Evolutionary conservation across 2,113 vertebrate species (phyloP).

Genomic region (Herpailurus yagouaroundi): DNA sequence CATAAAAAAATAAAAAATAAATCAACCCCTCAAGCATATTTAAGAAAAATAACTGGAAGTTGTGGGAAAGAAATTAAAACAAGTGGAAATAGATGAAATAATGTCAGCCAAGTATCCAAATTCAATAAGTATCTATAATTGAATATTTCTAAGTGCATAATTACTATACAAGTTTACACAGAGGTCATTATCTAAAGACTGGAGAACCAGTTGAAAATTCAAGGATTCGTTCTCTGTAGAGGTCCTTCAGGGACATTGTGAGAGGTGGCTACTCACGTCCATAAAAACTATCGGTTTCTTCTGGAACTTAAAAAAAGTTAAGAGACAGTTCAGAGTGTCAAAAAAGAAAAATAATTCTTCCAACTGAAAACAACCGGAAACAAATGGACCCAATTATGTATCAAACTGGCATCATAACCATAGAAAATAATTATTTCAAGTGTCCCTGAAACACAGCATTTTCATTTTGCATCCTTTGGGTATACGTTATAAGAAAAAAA

Average conservation of each 20-base stretch:
- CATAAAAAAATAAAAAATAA: background rate
- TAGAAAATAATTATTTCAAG: constrained; percentile 53
- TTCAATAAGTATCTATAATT: constrained; percentile 11
- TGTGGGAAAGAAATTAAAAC: constrained; percentile 11
- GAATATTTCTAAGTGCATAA: background rate
- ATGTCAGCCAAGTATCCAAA: constrained; percentile 25
- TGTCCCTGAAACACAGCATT: constrained; percentile 6
- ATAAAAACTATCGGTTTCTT: constrained; percentile 6
- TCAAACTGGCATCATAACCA: constrained; percentile 17
- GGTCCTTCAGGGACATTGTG: background rate
- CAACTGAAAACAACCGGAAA: constrained; percentile 36
- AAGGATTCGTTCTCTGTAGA: background rate
- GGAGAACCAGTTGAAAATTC: background rate
- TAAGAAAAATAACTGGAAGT: background rate
- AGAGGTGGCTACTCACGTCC: background rate
- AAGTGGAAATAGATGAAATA: background rate
- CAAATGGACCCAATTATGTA: background rate
- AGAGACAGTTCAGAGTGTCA: background rate
- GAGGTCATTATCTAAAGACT: background rate
- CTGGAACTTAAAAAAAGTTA: background rate
- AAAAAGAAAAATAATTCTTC: background rate
- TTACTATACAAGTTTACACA: background rate
- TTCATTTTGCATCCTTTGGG: background rate
- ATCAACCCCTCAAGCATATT: background rate
- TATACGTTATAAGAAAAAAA: background rate